Evolutionary conservation across 2,888 invertebrate species (phyloP).

Genomic region (Tanypteryx hageni): DNA sequence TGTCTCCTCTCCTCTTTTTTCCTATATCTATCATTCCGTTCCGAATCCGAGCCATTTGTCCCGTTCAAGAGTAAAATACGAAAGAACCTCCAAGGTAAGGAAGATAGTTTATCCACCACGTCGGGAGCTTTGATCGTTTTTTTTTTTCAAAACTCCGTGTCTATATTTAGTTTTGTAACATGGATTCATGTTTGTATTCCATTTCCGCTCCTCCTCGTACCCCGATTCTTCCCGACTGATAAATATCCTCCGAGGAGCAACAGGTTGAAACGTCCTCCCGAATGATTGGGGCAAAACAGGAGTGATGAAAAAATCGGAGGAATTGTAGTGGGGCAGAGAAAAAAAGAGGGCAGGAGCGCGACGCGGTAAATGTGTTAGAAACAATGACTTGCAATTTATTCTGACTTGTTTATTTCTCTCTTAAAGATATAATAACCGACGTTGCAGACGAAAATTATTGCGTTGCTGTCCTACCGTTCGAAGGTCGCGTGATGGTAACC

Average conservation of each 20-base stretch:
- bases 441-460: no score
- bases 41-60: background rate
- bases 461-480: no score
- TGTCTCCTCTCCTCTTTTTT: background rate
- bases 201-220: background rate
- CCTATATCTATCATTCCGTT: background rate
- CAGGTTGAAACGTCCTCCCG: background rate
- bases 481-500: no score
- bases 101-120: background rate
- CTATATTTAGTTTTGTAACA: conserved; percentile 17
- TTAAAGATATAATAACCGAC: no score
- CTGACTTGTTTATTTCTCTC: background rate
- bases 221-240: background rate
- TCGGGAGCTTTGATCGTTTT: background rate
- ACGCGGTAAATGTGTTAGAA: background rate
- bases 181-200: conserved; percentile 28
- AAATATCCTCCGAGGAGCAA: background rate
- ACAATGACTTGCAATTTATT: background rate
- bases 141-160: background rate
- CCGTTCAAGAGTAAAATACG: background rate
- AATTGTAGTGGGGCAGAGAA: background rate
- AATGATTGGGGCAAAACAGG: background rate
- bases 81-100: background rate
- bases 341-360: background rate
- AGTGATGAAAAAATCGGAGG: background rate